Conservation (phyloP, 2,113 vertebrate species). For the Siniperca knerii region DNA sequence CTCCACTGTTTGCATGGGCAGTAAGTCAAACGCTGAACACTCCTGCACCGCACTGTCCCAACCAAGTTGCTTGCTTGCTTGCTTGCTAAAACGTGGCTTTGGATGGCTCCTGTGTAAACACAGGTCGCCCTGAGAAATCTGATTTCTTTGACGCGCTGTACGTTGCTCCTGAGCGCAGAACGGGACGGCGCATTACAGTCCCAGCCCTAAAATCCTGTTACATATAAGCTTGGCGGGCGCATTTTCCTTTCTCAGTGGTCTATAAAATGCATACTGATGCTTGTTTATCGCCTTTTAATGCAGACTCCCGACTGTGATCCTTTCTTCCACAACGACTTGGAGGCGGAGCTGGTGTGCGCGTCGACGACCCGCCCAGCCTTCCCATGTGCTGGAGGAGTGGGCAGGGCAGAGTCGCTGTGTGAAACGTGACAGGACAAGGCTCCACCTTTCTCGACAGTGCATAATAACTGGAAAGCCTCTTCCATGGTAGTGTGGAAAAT, state of each 20-base stretch:
- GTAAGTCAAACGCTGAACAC: slow-evolving; percentile 35
- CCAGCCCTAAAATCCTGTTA: neutral
- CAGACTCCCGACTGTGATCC: slow-evolving; percentile 34
- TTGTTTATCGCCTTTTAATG: slow-evolving; percentile 28
- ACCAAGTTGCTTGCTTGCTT: slow-evolving; percentile 29
- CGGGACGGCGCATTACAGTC: slow-evolving; percentile 10
- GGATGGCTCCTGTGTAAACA: slow-evolving; percentile 74
- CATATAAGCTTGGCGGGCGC: neutral
- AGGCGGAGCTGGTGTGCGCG: slow-evolving; percentile 80
- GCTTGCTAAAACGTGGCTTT: slow-evolving; percentile 75
- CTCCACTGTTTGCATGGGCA: slow-evolving; percentile 28
- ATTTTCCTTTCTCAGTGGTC: neutral
- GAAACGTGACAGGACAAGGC: slow-evolving; percentile 66
- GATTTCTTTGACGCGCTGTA: slow-evolving; percentile 55
- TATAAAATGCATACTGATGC: neutral
- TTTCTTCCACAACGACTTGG: slow-evolving; percentile 68
- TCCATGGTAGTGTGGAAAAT: slow-evolving; percentile 4
- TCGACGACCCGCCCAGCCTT: slow-evolving; percentile 58
- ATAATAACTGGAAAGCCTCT: slow-evolving; percentile 34
- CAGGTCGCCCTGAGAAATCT: slow-evolving; percentile 54
- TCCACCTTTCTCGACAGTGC: slow-evolving; percentile 50
- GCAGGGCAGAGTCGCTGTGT: slow-evolving; percentile 16
- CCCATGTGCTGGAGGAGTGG: slow-evolving; percentile 72
- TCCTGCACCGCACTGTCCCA: slow-evolving; percentile 32
- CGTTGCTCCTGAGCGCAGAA: slow-evolving; percentile 27